Conservation (phyloP, 2,888 invertebrate species). For the Caenorhabditis panamensis region DNA sequence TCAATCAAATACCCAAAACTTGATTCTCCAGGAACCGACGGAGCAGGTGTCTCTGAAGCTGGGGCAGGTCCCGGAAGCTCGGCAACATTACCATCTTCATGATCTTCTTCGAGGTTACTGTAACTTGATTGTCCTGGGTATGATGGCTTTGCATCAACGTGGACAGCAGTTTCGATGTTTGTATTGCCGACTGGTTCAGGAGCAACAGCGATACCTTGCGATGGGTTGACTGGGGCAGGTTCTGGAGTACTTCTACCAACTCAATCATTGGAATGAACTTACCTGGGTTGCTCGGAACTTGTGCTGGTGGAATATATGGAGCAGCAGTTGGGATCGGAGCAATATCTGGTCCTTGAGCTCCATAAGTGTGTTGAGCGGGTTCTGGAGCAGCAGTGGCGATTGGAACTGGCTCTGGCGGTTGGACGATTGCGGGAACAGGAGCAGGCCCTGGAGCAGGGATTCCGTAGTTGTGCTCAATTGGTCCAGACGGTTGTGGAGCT, state of each 20-base stretch:
- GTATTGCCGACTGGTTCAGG: slow-evolving; percentile 30
- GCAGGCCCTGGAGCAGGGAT: slow-evolving; percentile 40
- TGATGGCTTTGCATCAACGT: slow-evolving; percentile 30
- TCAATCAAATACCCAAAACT: slow-evolving; percentile 13
- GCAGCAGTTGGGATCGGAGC: slow-evolving; percentile 30
- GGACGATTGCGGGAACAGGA: slow-evolving; percentile 12
- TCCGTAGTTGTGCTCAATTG: slow-evolving; percentile 48
- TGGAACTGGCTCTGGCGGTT: slow-evolving; percentile 1
- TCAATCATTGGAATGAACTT: too few species aligned
- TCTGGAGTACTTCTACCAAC: slow-evolving; percentile 4
- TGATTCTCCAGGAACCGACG: slow-evolving; percentile 43
- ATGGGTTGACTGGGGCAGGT: slow-evolving; percentile 35
- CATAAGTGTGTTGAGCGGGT: slow-evolving; percentile 47
- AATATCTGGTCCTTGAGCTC: slow-evolving; percentile 56
- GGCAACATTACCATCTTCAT: slow-evolving; percentile 46
- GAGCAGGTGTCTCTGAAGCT: slow-evolving; percentile 13
- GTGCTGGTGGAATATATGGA: slow-evolving; percentile 24
- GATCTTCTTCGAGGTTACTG: slow-evolving; percentile 62
- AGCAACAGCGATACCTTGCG: slow-evolving; percentile 37
- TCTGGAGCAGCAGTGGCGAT: slow-evolving; percentile 26
- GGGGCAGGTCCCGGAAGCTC: slow-evolving; percentile 32
- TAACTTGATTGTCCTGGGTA: slow-evolving; percentile 54
- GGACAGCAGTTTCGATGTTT: slow-evolving; percentile 27
- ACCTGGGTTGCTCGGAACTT: slow-evolving; percentile 31
- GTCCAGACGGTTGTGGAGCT: slow-evolving; percentile 31